A percentile compares a stretch with the other conserved stretches of the same genome.
Evolutionary conservation across 2,888 invertebrate species (phyloP).

Genomic region (Aphidoletes aphidimyza): DNA sequence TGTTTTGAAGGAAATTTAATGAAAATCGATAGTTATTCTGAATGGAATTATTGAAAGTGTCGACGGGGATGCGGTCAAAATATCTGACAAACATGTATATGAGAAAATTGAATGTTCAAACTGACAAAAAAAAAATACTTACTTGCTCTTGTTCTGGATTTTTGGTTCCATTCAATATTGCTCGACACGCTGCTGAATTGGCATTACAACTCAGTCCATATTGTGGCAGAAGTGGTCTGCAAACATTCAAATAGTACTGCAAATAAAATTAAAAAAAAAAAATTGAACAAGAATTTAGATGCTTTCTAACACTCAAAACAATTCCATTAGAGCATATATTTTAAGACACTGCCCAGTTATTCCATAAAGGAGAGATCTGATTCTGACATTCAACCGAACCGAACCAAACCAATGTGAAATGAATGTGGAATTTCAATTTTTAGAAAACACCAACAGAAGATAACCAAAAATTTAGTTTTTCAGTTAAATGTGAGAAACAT

Average conservation of each 20-base stretch:
- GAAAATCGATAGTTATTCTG: background rate
- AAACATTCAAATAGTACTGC: conserved; percentile 66
- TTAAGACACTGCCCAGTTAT: too few species aligned
- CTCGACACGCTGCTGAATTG: conserved; percentile 65
- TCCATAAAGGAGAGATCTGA: too few species aligned
- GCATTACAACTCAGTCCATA: conserved; percentile 65
- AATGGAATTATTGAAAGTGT: background rate
- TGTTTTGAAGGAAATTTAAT: background rate
- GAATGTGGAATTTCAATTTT: too few species aligned
- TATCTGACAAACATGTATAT: background rate
- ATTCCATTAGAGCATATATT: too few species aligned
- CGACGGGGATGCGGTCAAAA: background rate
- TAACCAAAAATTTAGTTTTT: too few species aligned
- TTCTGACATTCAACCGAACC: too few species aligned
- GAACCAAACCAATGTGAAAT: too few species aligned
- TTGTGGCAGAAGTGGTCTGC: conserved; percentile 65
- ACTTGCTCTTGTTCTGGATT: conserved; percentile 65
- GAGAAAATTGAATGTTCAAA: background rate
- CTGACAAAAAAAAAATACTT: conserved; percentile 57
- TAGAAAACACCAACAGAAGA: too few species aligned
- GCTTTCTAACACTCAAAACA: too few species aligned
- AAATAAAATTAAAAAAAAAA: background rate
- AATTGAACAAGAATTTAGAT: background rate
- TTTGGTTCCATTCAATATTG: conserved; percentile 57
- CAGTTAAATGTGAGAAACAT: too few species aligned